Base-by-base conservation (phyloP, 2,113 vertebrate genomes). In the Bos indicus region DNA sequence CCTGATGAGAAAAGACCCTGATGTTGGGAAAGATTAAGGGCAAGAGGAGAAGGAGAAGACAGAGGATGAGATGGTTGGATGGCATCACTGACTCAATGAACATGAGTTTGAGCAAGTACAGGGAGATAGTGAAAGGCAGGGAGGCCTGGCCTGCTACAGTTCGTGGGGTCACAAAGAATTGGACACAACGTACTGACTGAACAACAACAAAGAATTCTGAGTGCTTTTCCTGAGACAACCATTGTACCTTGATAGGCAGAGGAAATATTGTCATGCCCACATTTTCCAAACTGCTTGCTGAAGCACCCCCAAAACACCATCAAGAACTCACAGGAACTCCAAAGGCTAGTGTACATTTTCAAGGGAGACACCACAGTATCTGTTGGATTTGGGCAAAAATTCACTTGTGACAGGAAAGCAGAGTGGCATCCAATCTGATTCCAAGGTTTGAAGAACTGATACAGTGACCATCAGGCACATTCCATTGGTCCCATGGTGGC, bases 221-320 rank as follows among this genome's bases (percentile, higher is more conserved):
- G 3, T 46, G 30, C 2, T 81, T 90, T 80, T 48, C 21, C 51
- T 30, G 43, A 84, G 43, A 59, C 0, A 40, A 46, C 7, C 7
- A 40, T 1, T 36, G 5, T 21, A 12, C 2, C 13, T 30, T 4
- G 46, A 7, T 16, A 57, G 10, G 6, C 3, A 40, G 5, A 13
- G 84, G 11, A 86, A 90, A 77, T 43, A 54, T 3, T 52, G 33
- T 56, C 60, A 40, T 91, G 51, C 6, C 57, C 15, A 16, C 36
- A 21, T 52, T 78, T 77, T 46, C n/a, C 80, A 88, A n/a, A 52
- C 12, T 54, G 16, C 7, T 17, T 52, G 25, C 52, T 19, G 17
- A 33, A 92, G 25, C 21, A 46, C 4, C 51, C 33, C 21, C 0
- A 43, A 81, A 2, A 10, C 13, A 56, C n/a, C 88, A 26, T n/a